Percentiles rank a stretch among this genome's conserved stretches.
These are phyloP conservation scores for Agapornis canus DNA, from an alignment of 2,797 vertebrate species.

Conservation along the genomic window DNA sequence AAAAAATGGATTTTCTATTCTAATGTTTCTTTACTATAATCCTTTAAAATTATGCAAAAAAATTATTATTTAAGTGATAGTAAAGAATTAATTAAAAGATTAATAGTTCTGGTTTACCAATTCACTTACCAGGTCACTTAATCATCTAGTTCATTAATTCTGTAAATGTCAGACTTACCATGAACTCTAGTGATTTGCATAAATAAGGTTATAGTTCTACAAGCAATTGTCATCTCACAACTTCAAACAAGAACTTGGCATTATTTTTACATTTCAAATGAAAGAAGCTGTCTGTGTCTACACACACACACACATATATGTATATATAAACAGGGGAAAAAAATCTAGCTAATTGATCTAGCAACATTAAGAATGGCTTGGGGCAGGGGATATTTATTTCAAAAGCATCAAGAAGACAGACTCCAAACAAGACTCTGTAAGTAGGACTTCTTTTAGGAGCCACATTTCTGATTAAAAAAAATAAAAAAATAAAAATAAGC, in stretches of 20 bases:
- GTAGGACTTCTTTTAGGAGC: neutral
- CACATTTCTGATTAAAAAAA: neutral
- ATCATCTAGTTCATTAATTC: slow-evolving; percentile 98
- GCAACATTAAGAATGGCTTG: neutral
- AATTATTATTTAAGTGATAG: slow-evolving; percentile 78
- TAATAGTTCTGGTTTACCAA: slow-evolving; percentile 89
- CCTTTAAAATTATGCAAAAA: slow-evolving; percentile 78
- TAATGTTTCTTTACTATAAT: slow-evolving; percentile 77
- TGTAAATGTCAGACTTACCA: slow-evolving; percentile 91
- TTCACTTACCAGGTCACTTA: slow-evolving; percentile 92
- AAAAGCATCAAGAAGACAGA: neutral
- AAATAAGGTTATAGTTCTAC: slow-evolving; percentile 80
- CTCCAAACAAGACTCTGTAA: slow-evolving; percentile 1
- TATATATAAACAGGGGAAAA: slow-evolving; percentile 14
- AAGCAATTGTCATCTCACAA: slow-evolving; percentile 61
- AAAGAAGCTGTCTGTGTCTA: neutral
- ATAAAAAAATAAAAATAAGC: neutral
- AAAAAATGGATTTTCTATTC: slow-evolving; percentile 75
- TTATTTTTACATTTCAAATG: slow-evolving; percentile 64
- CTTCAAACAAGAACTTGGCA: slow-evolving; percentile 67
- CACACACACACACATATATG: neutral
- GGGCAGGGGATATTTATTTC: neutral
- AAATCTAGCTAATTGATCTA: neutral
- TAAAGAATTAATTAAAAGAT: slow-evolving; percentile 81
- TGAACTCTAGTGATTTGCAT: slow-evolving; percentile 87